A percentile compares a stretch with the other conserved stretches of the same genome.
Evolutionary conservation across 2,113 vertebrate species (phyloP).

Genomic region (Tachysurus vachellii): DNA sequence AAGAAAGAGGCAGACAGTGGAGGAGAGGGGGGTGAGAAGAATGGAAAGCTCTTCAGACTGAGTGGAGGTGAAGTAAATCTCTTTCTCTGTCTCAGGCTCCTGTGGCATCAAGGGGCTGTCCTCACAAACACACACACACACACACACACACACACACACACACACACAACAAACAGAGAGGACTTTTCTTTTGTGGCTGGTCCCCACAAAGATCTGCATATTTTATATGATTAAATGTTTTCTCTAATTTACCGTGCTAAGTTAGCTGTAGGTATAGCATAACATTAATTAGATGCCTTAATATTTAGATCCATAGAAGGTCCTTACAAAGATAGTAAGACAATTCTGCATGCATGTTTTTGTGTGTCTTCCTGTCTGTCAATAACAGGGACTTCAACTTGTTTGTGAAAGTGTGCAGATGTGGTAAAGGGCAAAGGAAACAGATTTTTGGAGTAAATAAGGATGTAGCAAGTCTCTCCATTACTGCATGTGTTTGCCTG

Average conservation of each 20-base stretch:
- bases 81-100: conserved; percentile 4
- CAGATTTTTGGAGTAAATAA: conserved; percentile 20
- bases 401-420: background rate
- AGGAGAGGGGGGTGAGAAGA: background rate
- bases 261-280: background rate
- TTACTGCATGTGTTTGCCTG: background rate
- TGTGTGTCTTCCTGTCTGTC: background rate
- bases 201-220: background rate
- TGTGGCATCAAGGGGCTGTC: background rate
- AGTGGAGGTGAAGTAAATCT: background rate
- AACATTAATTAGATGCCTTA: background rate
- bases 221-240: background rate
- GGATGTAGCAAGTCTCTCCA: background rate
- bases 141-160: background rate
- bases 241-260: background rate
- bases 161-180: background rate
- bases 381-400: background rate
- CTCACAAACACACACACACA: background rate
- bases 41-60: background rate
- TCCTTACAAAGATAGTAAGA: background rate
- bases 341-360: background rate
- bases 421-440: background rate
- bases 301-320: background rate
- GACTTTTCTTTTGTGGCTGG: background rate
- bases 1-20: background rate